Percentiles rank a stretch among this genome's conserved stretches.
Conservation (phyloP, 2,797 vertebrate species). For the Fundulus diaphanus region DNA sequence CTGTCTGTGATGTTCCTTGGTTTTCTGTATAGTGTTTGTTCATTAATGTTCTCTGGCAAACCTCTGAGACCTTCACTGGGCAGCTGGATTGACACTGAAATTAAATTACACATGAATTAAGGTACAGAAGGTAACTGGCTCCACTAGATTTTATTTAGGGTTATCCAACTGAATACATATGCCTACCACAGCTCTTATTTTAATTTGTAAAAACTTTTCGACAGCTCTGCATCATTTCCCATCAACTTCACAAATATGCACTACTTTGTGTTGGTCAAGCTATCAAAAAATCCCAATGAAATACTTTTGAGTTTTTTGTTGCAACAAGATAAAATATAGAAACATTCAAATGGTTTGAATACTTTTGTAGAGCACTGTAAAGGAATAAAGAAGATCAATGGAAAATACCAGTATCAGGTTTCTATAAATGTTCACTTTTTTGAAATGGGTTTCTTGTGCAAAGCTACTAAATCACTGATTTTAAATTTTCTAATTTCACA, state of each 20-base stretch:
- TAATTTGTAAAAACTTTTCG: neutral
- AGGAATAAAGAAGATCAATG: neutral
- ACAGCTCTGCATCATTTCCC: neutral
- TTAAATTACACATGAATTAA: neutral
- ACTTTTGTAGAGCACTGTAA: neutral
- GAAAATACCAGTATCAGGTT: neutral
- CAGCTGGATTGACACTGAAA: neutral
- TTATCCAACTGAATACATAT: neutral
- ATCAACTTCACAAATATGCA: neutral
- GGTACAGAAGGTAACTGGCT: neutral
- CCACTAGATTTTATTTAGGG: neutral
- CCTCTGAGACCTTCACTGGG: neutral
- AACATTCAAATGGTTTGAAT: neutral
- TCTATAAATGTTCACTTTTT: constrained; percentile 5
- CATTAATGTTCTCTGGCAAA: neutral
- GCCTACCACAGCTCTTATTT: neutral
- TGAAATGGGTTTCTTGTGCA: neutral
- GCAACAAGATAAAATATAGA: neutral
- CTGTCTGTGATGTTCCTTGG: neutral
- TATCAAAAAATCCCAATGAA: neutral
- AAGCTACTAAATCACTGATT: constrained; percentile 5
- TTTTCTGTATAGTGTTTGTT: no score
- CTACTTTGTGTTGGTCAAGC: neutral
- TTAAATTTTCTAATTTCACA: constrained; percentile 65
- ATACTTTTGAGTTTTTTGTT: neutral